Base-by-base conservation (phyloP, 2,797 vertebrate genomes). In the Chloroceryle inda region DNA sequence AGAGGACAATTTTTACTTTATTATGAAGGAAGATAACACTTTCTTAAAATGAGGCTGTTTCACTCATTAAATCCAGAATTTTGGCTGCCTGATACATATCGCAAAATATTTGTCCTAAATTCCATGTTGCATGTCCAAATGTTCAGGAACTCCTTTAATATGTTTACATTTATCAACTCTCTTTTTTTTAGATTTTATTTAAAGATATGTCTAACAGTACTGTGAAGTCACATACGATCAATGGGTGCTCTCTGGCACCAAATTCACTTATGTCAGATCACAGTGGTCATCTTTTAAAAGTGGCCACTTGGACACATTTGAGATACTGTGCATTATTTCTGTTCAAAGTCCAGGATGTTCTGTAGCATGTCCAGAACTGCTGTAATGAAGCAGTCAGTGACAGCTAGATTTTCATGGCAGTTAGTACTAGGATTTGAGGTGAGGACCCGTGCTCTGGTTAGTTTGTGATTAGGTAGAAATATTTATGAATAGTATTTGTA, bases 291-390 rank as follows among this genome's bases (percentile, higher is more conserved):
- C 74, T 87, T 93, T 86, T 89, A 77, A 92, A 93, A 89, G 62
- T 38, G 23, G 91, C 94, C 50, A 62, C 63, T 64, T n/a, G 71
- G 38, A 59, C 61, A 66, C 22, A 9, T 83, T 87, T 95, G 75
- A 88, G 75, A 88, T 73, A 73, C 49, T 87, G 56, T 0, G 1
- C 37, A 26, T 92, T 77, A 85, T 91, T 93, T 33, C 9, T 71
- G 31, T 87, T 94, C 79, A 83, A 91, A 89, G 85, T 37, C 31
- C 49, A 53, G 89, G 85, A 89, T 91, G 77, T 96, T 79, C 71
- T 82, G 50, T 66, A 87, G 24, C 35, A 87, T 89, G 71, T 92
- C 67, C 93, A 53, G 64, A 91, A 85, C n/a, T 89, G 19, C 81
- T 87, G 3, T 74, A 72, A 88, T 64, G 91, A 92, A 91, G 68